Conservation (phyloP, 2,888 invertebrate species). For the Flabesymbios commensalis region DNA sequence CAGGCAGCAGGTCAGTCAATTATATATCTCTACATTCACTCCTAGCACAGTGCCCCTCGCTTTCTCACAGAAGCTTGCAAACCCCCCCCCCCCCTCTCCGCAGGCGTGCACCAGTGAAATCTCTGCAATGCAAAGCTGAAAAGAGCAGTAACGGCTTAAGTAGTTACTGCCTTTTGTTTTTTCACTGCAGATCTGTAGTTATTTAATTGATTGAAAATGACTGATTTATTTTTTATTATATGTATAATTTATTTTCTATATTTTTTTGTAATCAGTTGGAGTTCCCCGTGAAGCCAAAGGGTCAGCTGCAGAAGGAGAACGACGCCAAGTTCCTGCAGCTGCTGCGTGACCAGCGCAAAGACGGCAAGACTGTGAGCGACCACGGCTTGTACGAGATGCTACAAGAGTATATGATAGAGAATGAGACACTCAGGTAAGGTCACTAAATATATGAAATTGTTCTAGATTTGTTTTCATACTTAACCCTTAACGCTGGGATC, state of each 20-base stretch:
- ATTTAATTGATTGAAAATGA: background rate
- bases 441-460: background rate
- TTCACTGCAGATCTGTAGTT: too few relatives aligned
- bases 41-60: too few relatives aligned
- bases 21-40: too few relatives aligned
- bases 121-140: too few relatives aligned
- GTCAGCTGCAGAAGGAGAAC: constrained; percentile 54
- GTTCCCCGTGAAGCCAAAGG: constrained; percentile 55
- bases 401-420: constrained; percentile 75
- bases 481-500: too few relatives aligned
- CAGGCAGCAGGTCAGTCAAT: constrained; percentile 65
- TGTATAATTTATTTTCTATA: background rate
- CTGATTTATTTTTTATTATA: background rate
- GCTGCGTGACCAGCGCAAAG: constrained; percentile 21
- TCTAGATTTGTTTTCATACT: background rate
- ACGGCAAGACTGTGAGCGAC: constrained; percentile 64
- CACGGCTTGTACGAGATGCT: constrained; percentile 75
- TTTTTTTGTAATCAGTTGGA: constrained; percentile 43
- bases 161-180: too few relatives aligned
- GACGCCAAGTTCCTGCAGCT: constrained; percentile 51
- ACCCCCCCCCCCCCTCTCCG: too few relatives aligned
- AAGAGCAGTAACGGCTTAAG: too few relatives aligned
- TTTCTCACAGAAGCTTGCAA: too few relatives aligned
- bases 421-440: constrained; percentile 60
- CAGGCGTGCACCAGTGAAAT: too few relatives aligned